Evolutionary conservation across 2,888 invertebrate species (phyloP), one percentile per base, ranked within the genome.

Genomic region (Megastigmus dorsalis): DNA sequence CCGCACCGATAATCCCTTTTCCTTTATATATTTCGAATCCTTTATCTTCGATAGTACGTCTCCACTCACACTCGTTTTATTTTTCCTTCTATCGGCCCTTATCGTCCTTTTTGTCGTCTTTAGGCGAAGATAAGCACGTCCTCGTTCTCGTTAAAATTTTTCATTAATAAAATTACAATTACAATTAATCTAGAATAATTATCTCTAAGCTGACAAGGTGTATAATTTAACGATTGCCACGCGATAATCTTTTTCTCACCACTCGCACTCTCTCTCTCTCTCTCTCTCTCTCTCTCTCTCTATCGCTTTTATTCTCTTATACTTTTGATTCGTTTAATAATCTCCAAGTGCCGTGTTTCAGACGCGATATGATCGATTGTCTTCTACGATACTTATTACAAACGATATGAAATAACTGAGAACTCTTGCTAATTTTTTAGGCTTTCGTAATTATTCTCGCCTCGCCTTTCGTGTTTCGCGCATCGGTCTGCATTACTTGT

Each of bases 151-250:
- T 41, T 45, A 2, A 63, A 23, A 6, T 26, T 30, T 55, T 41
- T 38, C 54, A 33, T 20, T 67, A 72, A 50, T 41, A 72, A 50
- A 66, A 62, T 67, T 62, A 75, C 36, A 67, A 18, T 57, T 55
- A 75, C 36, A 68, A 71, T 72, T 52, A 72, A 57, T 70, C 65
- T 66, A 70, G 36, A 66, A 55, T 68, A 57, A 52, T 70, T 50
- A 63, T 59, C 18, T 68, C 48, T 48, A 69, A 60, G n/a, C 18
- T 41, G 69, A 71, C 20, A 69, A 65, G 41, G 65, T 73, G 75
- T 68, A 68, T 45, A 76, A 69, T 76, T 73, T 69, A 73, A 73
- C 73, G 69, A 73, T 76, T 76, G 69, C 63, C 66, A 65, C 33
- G 48, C 23, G 41, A 41, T 36, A 13, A 26, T 18, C 10, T 6